Evolutionary conservation across 2,113 vertebrate genomes (phyloP), one percentile per base, ranked within the genome.

Genomic region (Psittacula cyanocephala): DNA sequence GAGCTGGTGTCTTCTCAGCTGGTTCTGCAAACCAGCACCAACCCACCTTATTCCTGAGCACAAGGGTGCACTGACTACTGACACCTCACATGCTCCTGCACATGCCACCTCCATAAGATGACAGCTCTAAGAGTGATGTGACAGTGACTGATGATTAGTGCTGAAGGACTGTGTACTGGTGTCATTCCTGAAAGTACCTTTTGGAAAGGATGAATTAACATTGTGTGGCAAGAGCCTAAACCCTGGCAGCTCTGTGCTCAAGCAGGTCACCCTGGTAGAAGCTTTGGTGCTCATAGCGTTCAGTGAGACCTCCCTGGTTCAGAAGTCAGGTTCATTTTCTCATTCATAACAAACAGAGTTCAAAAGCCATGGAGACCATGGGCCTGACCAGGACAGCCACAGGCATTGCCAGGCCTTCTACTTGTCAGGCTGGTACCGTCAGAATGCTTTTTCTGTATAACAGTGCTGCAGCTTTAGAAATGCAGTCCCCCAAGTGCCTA

Each of bases 131-230:
- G 53, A 43, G 35, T 2, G 41, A 13, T 3, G 75, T 84, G 93
- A 46, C 92, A 95, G 60, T 43, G 86, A 77, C 91, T 90, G 92
- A 77, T 81, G 47, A 70, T 80, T n/a, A 74, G 79, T 24, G 84
- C 2, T 27, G 84, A 35, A 3, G 39, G 81, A 68, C 88, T 76
- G 33, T 3, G 0, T 2, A 13, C 14, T 24, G 1, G 39, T 44
- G 76, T 41, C 92, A 31, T 3, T 74, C 46, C 79, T 47, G 64
- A 3, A 35, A 41, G 71, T 29, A 41, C 84, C 13, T 37, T 37
- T 37, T 37, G 37, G 37, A 29, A 60, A 11, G 43, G 83, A 93
- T 70, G 89, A 91, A 59, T 86, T 57, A 81, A 52, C 85, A 16
- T 1, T 3, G 68, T 22, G 10, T 7, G 81, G 86, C 35, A 46